Base-by-base conservation (phyloP, 2,797 vertebrate genomes). In the Amniataba percoides region DNA sequence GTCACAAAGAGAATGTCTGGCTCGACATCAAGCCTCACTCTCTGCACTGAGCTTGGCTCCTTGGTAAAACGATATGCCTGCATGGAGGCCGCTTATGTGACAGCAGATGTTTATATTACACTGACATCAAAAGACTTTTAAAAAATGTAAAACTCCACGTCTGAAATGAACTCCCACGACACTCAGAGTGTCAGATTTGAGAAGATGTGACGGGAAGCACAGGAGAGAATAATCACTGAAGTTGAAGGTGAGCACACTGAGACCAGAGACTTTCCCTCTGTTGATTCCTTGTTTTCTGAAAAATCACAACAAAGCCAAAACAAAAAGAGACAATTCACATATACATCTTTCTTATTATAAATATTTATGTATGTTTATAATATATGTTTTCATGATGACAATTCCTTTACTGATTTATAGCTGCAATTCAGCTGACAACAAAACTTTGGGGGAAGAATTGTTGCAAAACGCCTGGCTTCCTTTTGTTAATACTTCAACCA, bases 11-110 rank as follows among this genome's bases (percentile, higher is more conserved):
- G 3, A 82, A 77, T 79, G 45, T 57, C 62, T 74, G 74, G 75
- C 78, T 16, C 14, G 6, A 53, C 45, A 79, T 69, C 78, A 85
- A 74, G 31, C 59, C 63, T 58, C 18, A 55, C 55, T 74, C 40
- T 0, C 53, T 72, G 57, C 77, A 82, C 76, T 83, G 71, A 79
- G 59, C 71, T 79, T 68, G 49, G 42, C 45, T 57, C 62, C 84
- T 77, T 81, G 82, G 77, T 76, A 63, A 86, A 87, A 63, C 6
- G 56, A 88, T 80, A 78, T 3, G 34, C 64, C 78, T 74, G 74
- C 57, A 57, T 75, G 45, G 31, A 74, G 58, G 56, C 63, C 46
- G 51, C 71, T 71, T 67, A 40, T 65, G 69, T 79, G 43, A 69
- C 68, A 81, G 64, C 46, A 48, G 53, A 66, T 62, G 57, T 79